phyloP scores from a whole-genome alignment of 2,888 invertebrate species.

The Mimas tiliae region DNA sequence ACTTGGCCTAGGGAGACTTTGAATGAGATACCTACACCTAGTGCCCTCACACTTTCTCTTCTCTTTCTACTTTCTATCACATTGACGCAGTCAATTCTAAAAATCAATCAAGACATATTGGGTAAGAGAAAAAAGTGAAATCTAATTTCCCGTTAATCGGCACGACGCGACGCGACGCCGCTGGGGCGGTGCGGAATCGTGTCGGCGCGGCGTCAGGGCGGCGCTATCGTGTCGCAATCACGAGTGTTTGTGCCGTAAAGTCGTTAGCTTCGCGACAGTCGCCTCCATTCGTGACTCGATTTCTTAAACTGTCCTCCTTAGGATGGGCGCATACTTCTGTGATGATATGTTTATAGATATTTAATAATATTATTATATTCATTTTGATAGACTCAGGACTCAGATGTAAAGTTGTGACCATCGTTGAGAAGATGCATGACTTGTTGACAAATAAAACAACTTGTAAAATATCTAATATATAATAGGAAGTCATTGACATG shows the following conservation, averaged over 20 bases:
- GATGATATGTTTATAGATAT: too few relatives aligned
- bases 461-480: too few relatives aligned
- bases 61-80: not conserved
- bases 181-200: constrained; percentile 41
- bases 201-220: constrained; percentile 49
- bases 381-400: too few relatives aligned
- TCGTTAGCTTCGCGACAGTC: constrained; percentile 58
- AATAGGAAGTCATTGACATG: too few relatives aligned
- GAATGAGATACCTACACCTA: too few relatives aligned
- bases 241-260: constrained; percentile 64
- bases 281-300: constrained; percentile 63
- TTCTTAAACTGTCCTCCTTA: constrained; percentile 51
- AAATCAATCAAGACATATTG: constrained; percentile 31
- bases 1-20: too few relatives aligned
- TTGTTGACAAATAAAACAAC: too few relatives aligned
- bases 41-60: not conserved
- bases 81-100: constrained; percentile 1
- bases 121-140: constrained; percentile 48
- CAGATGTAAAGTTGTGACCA: too few relatives aligned
- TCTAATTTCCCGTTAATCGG: constrained; percentile 50
- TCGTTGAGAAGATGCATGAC: too few relatives aligned
- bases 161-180: constrained; percentile 27
- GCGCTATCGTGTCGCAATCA: constrained; percentile 59
- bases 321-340: not conserved
- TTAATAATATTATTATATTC: too few relatives aligned